These are phyloP conservation scores for Eulimnadia texana DNA, from an alignment of 1,140 invertebrate genomes.

Conservation along the genomic window DNA sequence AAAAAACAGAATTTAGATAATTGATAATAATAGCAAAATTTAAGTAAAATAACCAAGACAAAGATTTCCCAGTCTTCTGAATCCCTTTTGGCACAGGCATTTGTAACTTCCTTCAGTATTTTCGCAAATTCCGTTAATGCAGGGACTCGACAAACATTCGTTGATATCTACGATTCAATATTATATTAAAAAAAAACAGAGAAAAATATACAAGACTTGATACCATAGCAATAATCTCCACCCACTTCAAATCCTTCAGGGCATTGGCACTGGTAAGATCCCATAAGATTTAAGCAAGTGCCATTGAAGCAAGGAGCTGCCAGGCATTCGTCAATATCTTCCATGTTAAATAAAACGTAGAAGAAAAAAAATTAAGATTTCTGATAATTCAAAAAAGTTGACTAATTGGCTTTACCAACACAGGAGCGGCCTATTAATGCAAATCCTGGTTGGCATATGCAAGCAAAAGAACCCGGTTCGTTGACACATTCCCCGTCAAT, in stretches of 20 bases:
- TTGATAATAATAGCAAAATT: conserved; percentile 10
- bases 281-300: conserved; percentile 39
- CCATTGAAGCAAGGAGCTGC: conserved; percentile 49
- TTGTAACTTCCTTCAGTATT: conserved; percentile 68
- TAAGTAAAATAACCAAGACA: conserved; percentile 16
- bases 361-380: background rate
- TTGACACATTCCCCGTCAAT: conserved; percentile 26
- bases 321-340: conserved; percentile 68
- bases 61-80: conserved; percentile 35
- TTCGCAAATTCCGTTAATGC: conserved; percentile 46
- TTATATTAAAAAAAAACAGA: conserved; percentile 27
- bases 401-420: conserved; percentile 23
- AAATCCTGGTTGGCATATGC: conserved; percentile 26
- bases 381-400: background rate
- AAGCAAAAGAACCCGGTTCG: conserved; percentile 24
- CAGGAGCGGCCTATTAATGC: conserved; percentile 24
- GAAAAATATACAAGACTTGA: conserved; percentile 4
- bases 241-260: conserved; percentile 29
- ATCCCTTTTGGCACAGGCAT: conserved; percentile 63
- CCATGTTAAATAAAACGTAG: background rate
- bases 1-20: too few relatives aligned
- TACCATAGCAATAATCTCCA: conserved; percentile 4
- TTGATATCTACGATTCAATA: conserved; percentile 45
- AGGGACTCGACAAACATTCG: conserved; percentile 43
- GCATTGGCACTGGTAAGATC: conserved; percentile 34